Evolutionary conservation across 1,140 invertebrate species (phyloP), one percentile per base, ranked within the genome.

Genomic region (Samia ricini): DNA sequence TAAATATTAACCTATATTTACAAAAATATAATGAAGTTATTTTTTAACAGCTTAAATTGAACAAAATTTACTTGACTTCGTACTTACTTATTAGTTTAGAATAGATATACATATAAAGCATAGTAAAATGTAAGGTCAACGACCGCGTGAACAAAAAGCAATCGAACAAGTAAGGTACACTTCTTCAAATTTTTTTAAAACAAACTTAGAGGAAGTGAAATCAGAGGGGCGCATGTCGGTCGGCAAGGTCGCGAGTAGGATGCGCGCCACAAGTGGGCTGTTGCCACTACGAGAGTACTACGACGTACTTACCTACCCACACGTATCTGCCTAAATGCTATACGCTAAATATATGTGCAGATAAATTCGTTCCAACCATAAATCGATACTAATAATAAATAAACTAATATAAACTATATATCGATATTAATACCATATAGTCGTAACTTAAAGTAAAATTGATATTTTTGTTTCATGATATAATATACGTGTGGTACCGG

Each of bases 171-270:
- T 42, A n/a, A n/a, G n/a, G n/a, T n/a, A 1, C 4, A 42, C 1
- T 15, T 15, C 15, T 10, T 42, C n/a, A 19, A 66, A 67, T 42
- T 69, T 72, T 69, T 72, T 63, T 57, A 48, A 61, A 57, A n/a
- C 49, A n/a, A 51, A 36, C 24, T 50, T 62, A 63, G 71, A 84
- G 81, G 83, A 85, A 83, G 83, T 83, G 83, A 85, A 85, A 85
- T 73, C 72, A 61, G 15, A 36, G 54, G 61, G 71, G 64, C 66
- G 74, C 75, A 83, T 81, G 82, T 85, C 68, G 69, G 82, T 69
- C 81, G 75, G 77, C 79, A 82, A 85, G 82, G 82, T 79, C 77
- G 71, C 74, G 10, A 81, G 74, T 79, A 85, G 83, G 83, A 85
- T 85, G 81, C 75, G 73, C n/a, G 33, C 33, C 70, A 70, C 77